These are phyloP conservation scores for Prosapia bicincta DNA, from an alignment of 2,888 invertebrate genomes.

Conservation along the genomic window DNA sequence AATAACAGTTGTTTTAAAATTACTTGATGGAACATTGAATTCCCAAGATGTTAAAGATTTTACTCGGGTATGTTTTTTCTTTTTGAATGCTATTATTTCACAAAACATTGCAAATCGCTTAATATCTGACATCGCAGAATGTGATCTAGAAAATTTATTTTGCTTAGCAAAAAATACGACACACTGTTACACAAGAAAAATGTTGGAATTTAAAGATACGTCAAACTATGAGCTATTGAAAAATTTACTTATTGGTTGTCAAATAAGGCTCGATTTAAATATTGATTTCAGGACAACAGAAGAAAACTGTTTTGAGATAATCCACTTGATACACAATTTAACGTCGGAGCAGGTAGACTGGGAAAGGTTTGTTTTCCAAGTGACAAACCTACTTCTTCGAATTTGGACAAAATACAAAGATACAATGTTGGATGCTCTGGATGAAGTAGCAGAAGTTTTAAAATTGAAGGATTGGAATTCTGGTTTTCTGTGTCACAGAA, in stretches of 20 bases:
- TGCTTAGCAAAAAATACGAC: constrained; percentile 17
- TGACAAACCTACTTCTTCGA: constrained; percentile 5
- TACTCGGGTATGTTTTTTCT: constrained; percentile 24
- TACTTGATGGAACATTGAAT: constrained; percentile 22
- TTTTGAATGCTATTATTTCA: constrained; percentile 22
- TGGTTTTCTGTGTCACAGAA: neutral
- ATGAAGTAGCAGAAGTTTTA: constrained; percentile 17
- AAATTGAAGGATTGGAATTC: constrained; percentile 6
- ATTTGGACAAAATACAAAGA: constrained; percentile 22
- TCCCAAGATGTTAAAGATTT: constrained; percentile 19
- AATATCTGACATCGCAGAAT: constrained; percentile 22
- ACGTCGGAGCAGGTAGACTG: constrained; percentile 5
- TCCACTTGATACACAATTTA: neutral
- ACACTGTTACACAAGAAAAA: constrained; percentile 12
- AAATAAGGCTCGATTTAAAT: constrained; percentile 9
- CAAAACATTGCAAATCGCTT: constrained; percentile 18
- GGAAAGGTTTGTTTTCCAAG: constrained; percentile 12
- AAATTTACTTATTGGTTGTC: constrained; percentile 11
- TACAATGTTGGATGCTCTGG: constrained; percentile 15
- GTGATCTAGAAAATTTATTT: constrained; percentile 24
- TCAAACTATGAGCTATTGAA: constrained; percentile 18
- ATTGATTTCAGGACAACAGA: constrained; percentile 21
- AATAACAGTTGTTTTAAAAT: constrained; percentile 24
- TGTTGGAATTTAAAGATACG: constrained; percentile 19
- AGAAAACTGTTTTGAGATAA: neutral